A percentile compares a stretch with the other conserved stretches of the same genome.
Evolutionary conservation across 2,113 vertebrate species (phyloP).

Genomic region (Cyrtonyx montezumae): DNA sequence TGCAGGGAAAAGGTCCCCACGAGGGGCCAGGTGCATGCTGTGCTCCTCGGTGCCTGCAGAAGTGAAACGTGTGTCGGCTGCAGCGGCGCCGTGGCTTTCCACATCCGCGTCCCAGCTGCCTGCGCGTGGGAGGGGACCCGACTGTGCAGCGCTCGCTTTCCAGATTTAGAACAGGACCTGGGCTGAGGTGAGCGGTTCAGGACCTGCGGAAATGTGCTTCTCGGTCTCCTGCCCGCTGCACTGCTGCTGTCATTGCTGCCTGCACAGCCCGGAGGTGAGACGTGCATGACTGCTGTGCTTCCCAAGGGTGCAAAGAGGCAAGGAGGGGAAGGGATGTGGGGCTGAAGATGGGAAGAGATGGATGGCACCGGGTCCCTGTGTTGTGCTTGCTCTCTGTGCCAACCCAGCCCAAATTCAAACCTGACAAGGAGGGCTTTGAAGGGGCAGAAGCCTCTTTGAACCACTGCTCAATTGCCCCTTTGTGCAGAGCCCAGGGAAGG

Average conservation of each 20-base stretch:
- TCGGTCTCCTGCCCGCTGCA: accelerated
- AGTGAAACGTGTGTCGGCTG: not conserved
- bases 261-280: not conserved
- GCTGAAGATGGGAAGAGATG: not conserved
- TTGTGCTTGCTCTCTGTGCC: accelerated
- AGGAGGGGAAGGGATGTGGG: not conserved
- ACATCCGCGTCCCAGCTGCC: constrained; percentile 12
- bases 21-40: accelerated
- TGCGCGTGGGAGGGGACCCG: not conserved
- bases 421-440: not conserved
- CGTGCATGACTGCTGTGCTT: not conserved
- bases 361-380: not conserved
- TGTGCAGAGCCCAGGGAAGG: not conserved
- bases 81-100: not conserved
- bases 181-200: not conserved
- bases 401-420: not conserved
- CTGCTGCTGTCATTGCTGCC: not conserved
- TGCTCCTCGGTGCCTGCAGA: not conserved
- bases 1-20: not conserved
- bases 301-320: not conserved
- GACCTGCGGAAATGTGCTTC: not conserved
- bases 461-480: not conserved
- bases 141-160: accelerated
- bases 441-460: not conserved
- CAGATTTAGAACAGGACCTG: not conserved